These are phyloP conservation scores for Cladorhizidae sp. DNA, from an alignment of 37 sponge, comb jelly and placozoan species.

Conservation along the genomic window DNA sequence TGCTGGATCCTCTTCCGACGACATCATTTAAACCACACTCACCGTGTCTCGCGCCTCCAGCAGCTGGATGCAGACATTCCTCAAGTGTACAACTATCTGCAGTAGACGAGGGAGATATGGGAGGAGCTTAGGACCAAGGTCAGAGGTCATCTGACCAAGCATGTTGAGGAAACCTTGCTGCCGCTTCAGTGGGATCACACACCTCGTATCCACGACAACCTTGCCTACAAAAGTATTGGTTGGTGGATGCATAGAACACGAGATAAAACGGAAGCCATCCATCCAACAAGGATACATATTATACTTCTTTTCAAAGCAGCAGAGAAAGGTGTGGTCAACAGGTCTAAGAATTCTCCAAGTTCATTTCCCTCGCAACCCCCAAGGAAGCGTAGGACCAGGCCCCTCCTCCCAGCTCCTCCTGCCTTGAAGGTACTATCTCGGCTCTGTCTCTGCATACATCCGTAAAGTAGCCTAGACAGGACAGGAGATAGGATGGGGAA, in stretches of 20 bases:
- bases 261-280: not conserved
- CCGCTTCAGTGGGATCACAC: constrained; percentile 70
- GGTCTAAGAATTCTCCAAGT: constrained; percentile 51
- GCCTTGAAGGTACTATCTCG: constrained; percentile 30
- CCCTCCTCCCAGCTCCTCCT: constrained; percentile 47
- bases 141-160: constrained; percentile 58
- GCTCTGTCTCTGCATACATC: constrained; percentile 65
- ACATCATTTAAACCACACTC: not conserved
- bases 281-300: not conserved
- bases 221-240: not conserved
- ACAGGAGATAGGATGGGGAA: not conserved
- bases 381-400: constrained; percentile 69
- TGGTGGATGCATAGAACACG: not conserved
- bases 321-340: constrained; percentile 55
- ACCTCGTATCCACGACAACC: constrained; percentile 3
- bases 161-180: constrained; percentile 78
- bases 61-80: constrained; percentile 24
- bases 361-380: constrained; percentile 58
- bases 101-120: constrained; percentile 44
- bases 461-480: constrained; percentile 63
- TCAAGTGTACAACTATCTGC: constrained; percentile 18
- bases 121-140: constrained; percentile 30
- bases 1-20: not conserved
- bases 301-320: constrained; percentile 5
- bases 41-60: constrained; percentile 46